A percentile compares a stretch with the other conserved stretches of the same genome.
These are phyloP conservation scores for Drosophila willistoni DNA, from an alignment of 1,140 invertebrate genomes.

Conservation along the genomic window DNA sequence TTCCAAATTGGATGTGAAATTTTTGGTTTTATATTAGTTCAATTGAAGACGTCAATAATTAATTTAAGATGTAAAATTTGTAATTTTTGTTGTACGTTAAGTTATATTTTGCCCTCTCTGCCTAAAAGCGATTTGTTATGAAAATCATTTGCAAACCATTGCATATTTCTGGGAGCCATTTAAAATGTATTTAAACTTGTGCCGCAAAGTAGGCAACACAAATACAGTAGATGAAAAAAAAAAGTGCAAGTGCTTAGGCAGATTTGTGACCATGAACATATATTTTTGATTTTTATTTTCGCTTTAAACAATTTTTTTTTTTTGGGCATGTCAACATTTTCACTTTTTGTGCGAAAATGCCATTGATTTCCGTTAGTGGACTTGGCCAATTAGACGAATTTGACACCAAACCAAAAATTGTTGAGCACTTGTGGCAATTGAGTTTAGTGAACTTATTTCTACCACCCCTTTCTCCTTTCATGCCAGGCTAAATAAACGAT, in stretches of 20 bases:
- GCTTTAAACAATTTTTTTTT: constrained; percentile 6
- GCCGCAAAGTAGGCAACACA: background rate
- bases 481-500: constrained; percentile 47
- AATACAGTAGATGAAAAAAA: background rate
- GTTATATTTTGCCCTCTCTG: too few relatives aligned
- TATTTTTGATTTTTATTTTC: constrained; percentile 13
- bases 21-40: too few relatives aligned
- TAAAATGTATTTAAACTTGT: background rate
- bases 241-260: background rate
- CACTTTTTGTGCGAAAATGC: constrained; percentile 4
- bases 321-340: constrained; percentile 5
- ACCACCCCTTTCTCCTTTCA: constrained; percentile 4
- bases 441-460: constrained; percentile 65
- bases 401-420: constrained; percentile 20
- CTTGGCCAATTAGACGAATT: constrained; percentile 35
- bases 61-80: too few relatives aligned
- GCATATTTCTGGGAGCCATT: constrained; percentile 22
- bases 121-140: background rate
- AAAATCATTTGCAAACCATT: background rate
- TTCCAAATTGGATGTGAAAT: too few relatives aligned
- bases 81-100: too few relatives aligned
- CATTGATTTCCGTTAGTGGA: constrained; percentile 22
- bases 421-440: constrained; percentile 24
- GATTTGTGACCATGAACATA: constrained; percentile 11
- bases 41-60: too few relatives aligned